Percentiles rank a stretch among this genome's conserved stretches.
Conservation (phyloP, 2,888 invertebrate species). For the Hypselothyrea guttata region DNA sequence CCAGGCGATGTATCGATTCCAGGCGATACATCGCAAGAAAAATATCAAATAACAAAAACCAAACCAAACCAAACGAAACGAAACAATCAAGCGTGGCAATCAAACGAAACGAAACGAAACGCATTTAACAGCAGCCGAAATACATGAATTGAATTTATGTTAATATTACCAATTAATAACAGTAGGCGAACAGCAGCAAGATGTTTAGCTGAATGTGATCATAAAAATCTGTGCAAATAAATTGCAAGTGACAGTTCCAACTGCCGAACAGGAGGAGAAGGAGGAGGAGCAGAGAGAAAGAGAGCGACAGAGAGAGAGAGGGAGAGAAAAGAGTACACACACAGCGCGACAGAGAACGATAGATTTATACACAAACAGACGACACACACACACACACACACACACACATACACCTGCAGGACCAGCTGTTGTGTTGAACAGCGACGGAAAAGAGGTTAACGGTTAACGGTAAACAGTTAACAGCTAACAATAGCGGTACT, state of each 20-base stretch:
- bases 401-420: slow-evolving; percentile 23
- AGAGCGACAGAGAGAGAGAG: slow-evolving; percentile 13
- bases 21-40: slow-evolving; percentile 35
- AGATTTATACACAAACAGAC: too few species aligned
- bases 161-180: slow-evolving; percentile 6
- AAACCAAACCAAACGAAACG: slow-evolving; percentile 54
- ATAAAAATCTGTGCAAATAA: slow-evolving; percentile 19
- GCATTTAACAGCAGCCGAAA: slow-evolving; percentile 51
- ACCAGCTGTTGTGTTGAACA: slow-evolving; percentile 59
- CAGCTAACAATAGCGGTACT: slow-evolving; percentile 64
- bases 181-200: slow-evolving; percentile 5
- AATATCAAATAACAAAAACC: slow-evolving; percentile 49
- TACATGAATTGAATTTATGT: slow-evolving; percentile 1
- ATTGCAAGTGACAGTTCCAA: slow-evolving; percentile 51
- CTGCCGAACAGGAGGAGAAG: slow-evolving; percentile 34
- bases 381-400: slow-evolving; percentile 12
- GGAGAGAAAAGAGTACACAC: slow-evolving; percentile 17
- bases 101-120: slow-evolving; percentile 62
- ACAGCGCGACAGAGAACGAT: too few species aligned
- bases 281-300: slow-evolving; percentile 23
- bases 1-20: slow-evolving; percentile 36
- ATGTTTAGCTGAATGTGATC: slow-evolving; percentile 24
- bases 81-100: slow-evolving; percentile 58
- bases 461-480: too few species aligned
- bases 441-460: slow-evolving; percentile 39